Evolutionary conservation across 2,113 vertebrate genomes (phyloP), one percentile per base, ranked within the genome.

Genomic region (Charina bottae): DNA sequence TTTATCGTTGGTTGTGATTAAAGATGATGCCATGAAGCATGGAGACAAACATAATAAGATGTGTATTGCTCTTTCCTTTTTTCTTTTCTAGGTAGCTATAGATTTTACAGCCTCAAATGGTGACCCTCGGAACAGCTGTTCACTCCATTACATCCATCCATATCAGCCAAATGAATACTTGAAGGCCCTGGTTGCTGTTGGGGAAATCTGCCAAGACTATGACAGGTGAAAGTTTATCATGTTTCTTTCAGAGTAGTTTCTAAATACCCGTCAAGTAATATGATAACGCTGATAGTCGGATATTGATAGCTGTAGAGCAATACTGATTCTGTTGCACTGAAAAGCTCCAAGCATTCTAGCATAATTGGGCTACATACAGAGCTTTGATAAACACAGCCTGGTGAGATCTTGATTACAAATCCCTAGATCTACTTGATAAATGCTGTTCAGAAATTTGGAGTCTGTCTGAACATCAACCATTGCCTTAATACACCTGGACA

Each of bases 121-220:
- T 0, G 99, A 99, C 83, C 99, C 99, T 1, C 96, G 98, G 28
- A 99, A 99, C 97, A 99, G 99, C 98, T 99, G 99, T 95, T 99
- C 99, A 0, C 97, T 99, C 95, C 99, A 99, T 95, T 99, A 99
- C 96, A 99, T 99, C 97, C 99, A 99, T 95, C 99, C 99, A 1
- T 99, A 98, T 92, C 99, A 99, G 90, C 99, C 99, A 90, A 99
- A 99, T 23, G 99, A 99, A 96, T 99, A 99, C 96, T 98, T 99
- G 95, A 99, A 99, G 97, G 99, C 99, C 0, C 95, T 99, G 97
- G 99, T 99, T 83, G 98, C 99, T 2, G 99, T 99, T 24, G 99
- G 99, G 2, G 99, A 99, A 97, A 99, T 99, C 97, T 99, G 99
- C 97, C 99, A 99, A 97, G 99, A 99, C 97, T 99, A 99, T 68